phyloP scores from a whole-genome alignment of 2,797 vertebrate species.

The Fistularia commersonii region DNA sequence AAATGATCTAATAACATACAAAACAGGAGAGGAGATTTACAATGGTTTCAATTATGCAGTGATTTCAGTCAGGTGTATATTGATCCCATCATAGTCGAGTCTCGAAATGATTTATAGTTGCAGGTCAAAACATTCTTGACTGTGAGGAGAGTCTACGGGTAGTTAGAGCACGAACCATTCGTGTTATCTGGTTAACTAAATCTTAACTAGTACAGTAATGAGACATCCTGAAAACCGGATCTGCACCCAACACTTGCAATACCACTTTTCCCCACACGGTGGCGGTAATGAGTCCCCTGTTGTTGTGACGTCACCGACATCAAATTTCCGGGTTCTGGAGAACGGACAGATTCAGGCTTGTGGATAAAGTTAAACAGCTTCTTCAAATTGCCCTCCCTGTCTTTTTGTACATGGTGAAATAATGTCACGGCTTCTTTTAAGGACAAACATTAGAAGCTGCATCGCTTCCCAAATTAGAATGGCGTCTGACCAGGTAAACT shows the following conservation, averaged over 20 bases:
- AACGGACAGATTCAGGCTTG: background rate
- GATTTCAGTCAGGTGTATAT: too few species aligned
- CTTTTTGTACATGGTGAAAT: background rate
- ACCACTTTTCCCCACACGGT: background rate
- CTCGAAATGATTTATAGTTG: too few species aligned
- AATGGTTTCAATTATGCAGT: too few species aligned
- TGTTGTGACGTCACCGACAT: background rate
- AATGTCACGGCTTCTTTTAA: conserved; percentile 66
- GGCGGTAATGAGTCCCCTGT: background rate
- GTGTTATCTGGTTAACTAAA: too few species aligned
- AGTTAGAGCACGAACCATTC: too few species aligned
- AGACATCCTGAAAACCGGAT: background rate
- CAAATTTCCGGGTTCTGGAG: conserved; percentile 1
- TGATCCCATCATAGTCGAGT: too few species aligned
- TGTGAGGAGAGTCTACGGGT: too few species aligned
- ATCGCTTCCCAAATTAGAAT: conserved; percentile 65
- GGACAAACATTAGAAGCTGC: conserved; percentile 47
- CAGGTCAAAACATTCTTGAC: too few species aligned
- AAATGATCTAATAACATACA: too few species aligned
- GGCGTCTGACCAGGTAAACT: conserved; percentile 76
- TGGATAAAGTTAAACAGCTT: too few species aligned
- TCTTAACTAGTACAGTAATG: background rate
- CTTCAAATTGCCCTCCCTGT: too few species aligned
- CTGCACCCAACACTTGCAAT: background rate
- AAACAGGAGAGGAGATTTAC: too few species aligned